Percentiles rank a stretch among this genome's conserved stretches.
Conservation (phyloP, 2,888 invertebrate species). For the Notodonta ziczac region DNA sequence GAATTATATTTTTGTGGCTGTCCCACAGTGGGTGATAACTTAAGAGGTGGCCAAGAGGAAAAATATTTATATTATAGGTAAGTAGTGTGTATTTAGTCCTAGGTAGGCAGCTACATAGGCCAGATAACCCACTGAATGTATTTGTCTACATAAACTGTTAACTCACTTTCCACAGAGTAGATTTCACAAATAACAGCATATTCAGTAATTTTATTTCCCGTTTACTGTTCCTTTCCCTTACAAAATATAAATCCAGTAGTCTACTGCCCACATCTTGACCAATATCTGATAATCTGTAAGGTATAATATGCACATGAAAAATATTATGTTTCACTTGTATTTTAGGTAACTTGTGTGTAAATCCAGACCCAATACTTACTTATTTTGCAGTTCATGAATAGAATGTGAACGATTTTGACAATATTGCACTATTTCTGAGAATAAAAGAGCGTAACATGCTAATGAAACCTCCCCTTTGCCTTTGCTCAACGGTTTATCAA, state of each 20-base stretch:
- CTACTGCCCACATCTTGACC: constrained; percentile 98
- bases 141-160: too few relatives aligned
- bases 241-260: constrained; percentile 96
- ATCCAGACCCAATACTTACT: constrained; percentile 83
- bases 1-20: too few relatives aligned
- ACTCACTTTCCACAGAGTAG: constrained; percentile 96
- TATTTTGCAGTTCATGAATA: constrained; percentile 96
- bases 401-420: constrained; percentile 98
- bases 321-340: too few relatives aligned
- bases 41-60: too few relatives aligned
- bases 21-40: too few relatives aligned
- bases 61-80: too few relatives aligned
- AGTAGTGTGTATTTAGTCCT: too few relatives aligned
- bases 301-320: background rate
- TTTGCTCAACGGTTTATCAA: constrained; percentile 96
- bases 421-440: constrained; percentile 99
- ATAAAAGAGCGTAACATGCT: constrained; percentile 96
- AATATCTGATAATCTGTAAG: constrained; percentile 93
- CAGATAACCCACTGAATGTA: too few relatives aligned
- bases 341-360: background rate
- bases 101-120: too few relatives aligned
- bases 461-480: constrained; percentile 96
- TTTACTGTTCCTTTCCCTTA: constrained; percentile 96
- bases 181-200: constrained; percentile 97
- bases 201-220: constrained; percentile 97